Evolutionary conservation across 2,113 vertebrate species (phyloP).

Genomic region (Ivindomyrus marchei): DNA sequence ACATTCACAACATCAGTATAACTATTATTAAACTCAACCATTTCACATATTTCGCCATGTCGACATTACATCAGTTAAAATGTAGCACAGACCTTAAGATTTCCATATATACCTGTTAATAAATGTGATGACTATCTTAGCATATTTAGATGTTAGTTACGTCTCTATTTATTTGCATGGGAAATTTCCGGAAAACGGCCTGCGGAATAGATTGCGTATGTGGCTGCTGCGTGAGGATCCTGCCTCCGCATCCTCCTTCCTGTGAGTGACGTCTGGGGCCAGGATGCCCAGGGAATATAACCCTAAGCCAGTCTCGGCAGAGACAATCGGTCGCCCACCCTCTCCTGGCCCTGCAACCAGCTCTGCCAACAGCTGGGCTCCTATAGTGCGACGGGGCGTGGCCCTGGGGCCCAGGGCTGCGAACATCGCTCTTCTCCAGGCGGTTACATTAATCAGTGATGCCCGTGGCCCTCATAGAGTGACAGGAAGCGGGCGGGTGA

Average conservation of each 20-base stretch:
- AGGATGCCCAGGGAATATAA: background rate
- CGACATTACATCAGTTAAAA: background rate
- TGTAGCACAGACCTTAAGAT: background rate
- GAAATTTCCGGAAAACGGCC: background rate
- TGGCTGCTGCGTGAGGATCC: background rate
- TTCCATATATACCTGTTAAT: background rate
- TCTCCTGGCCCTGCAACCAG: background rate
- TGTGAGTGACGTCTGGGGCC: background rate
- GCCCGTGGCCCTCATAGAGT: background rate
- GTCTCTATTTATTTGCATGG: background rate
- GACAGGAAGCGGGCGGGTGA: background rate
- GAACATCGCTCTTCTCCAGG: background rate
- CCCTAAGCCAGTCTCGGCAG: background rate
- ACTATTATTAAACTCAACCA: background rate
- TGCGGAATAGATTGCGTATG: background rate
- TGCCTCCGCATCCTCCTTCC: background rate
- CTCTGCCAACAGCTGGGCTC: background rate
- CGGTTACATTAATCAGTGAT: background rate
- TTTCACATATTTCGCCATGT: background rate
- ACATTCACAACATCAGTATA: background rate
- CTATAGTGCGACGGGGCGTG: background rate
- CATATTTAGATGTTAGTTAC: background rate
- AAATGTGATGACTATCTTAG: background rate
- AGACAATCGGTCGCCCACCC: background rate
- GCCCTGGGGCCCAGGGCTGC: background rate